These are phyloP conservation scores for Solenodon paradoxus DNA, from an alignment of 2,113 vertebrate genomes.

Conservation along the genomic window DNA sequence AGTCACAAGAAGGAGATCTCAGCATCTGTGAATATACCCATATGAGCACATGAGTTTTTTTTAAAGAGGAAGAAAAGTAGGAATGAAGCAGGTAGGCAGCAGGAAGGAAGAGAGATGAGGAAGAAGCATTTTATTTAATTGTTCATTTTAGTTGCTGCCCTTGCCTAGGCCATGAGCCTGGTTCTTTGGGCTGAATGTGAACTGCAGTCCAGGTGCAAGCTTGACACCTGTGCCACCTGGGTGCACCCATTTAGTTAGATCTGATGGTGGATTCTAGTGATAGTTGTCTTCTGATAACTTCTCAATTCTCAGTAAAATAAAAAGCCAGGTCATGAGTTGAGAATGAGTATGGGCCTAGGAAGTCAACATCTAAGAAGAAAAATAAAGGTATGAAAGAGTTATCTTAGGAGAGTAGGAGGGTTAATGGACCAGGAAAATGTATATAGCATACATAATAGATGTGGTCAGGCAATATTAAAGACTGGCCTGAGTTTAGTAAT, in stretches of 20 bases:
- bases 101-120: too few species aligned
- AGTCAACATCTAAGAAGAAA: not conserved
- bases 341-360: not conserved
- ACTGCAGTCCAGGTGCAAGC: too few species aligned
- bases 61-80: too few species aligned
- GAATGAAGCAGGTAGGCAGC: too few species aligned
- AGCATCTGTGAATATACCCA: not conserved
- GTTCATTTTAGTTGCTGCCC: too few species aligned
- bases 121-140: too few species aligned
- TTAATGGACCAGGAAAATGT: not conserved
- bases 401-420: not conserved
- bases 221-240: too few species aligned
- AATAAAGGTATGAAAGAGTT: not conserved
- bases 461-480: not conserved
- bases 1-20: not conserved
- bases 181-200: too few species aligned
- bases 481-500: not conserved
- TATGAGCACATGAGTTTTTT: too few species aligned
- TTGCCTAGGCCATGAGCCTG: too few species aligned
- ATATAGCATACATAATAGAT: not conserved
- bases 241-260: too few species aligned
- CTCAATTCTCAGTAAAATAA: not conserved
- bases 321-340: not conserved
- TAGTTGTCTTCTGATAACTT: not conserved
- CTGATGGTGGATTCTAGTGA: not conserved